These are phyloP conservation scores for Lanistes nyassanus DNA, from an alignment of 1,140 invertebrate genomes.

Conservation along the genomic window DNA sequence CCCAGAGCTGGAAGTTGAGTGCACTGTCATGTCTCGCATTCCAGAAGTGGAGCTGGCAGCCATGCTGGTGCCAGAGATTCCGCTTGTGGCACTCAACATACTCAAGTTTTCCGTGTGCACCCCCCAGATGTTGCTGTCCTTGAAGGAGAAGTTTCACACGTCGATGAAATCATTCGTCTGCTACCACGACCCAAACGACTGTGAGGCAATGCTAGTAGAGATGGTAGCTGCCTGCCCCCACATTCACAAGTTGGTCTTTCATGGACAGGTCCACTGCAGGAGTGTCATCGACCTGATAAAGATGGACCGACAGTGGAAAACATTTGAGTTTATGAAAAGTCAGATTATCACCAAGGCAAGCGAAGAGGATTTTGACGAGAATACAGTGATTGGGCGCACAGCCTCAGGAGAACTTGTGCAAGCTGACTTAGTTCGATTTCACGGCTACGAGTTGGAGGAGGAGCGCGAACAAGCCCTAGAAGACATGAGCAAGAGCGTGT, in stretches of 20 bases:
- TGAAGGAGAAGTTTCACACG: constrained; percentile 35
- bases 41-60: constrained; percentile 37
- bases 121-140: constrained; percentile 25
- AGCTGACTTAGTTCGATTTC: constrained; percentile 30
- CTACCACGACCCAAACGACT: constrained; percentile 32
- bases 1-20: constrained; percentile 41
- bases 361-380: constrained; percentile 31
- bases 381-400: constrained; percentile 31
- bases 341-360: constrained; percentile 27
- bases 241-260: constrained; percentile 37
- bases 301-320: constrained; percentile 22
- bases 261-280: constrained; percentile 30
- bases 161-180: constrained; percentile 41
- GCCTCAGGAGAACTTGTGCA: constrained; percentile 28
- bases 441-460: constrained; percentile 26
- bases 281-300: constrained; percentile 28
- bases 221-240: constrained; percentile 25
- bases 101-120: constrained; percentile 40
- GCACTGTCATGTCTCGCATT: constrained; percentile 38
- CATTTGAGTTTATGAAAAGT: constrained; percentile 35
- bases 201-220: constrained; percentile 25
- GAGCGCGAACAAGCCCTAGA: constrained; percentile 7
- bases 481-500: constrained; percentile 22
- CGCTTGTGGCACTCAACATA: constrained; percentile 33
- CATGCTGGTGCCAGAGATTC: constrained; percentile 42